These are phyloP conservation scores for Augochlorella aurata DNA, from an alignment of 2,888 invertebrate genomes.

Conservation along the genomic window DNA sequence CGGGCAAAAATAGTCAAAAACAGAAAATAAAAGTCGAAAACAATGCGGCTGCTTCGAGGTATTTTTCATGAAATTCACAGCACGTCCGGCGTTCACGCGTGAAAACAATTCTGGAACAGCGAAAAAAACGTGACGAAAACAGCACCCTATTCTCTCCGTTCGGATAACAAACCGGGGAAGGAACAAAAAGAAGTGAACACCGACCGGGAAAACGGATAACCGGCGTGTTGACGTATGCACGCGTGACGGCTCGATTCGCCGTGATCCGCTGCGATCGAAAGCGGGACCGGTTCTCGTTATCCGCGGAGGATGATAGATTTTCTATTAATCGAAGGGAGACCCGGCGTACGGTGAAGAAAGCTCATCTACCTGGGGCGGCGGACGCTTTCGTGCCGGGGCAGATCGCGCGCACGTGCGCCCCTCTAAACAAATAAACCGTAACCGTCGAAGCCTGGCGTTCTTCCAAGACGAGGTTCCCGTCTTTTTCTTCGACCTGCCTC, in stretches of 20 bases:
- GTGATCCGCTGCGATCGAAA: not conserved
- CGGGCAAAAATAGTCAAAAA: not conserved
- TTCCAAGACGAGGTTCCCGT: slow-evolving; percentile 39
- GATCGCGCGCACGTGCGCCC: slow-evolving; percentile 40
- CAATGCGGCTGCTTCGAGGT: slow-evolving; percentile 51
- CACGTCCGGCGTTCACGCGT: slow-evolving; percentile 32
- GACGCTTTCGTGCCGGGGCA: slow-evolving; percentile 12
- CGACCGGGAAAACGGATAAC: slow-evolving; percentile 16
- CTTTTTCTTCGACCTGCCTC: not conserved
- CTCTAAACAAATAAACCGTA: slow-evolving; percentile 53
- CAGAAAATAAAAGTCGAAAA: slow-evolving; percentile 33
- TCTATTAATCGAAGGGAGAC: slow-evolving; percentile 10
- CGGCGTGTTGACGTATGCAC: slow-evolving; percentile 10
- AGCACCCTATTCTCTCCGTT: not conserved
- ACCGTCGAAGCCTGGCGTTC: slow-evolving; percentile 52
- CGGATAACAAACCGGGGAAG: not conserved
- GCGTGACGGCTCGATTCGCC: not conserved
- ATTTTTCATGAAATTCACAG: slow-evolving; percentile 58
- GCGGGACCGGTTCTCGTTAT: not conserved
- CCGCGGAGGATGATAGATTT: slow-evolving; percentile 20
- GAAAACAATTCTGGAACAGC: slow-evolving; percentile 56
- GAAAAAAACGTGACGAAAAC: slow-evolving; percentile 37
- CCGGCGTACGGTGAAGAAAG: slow-evolving; percentile 15
- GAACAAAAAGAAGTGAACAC: not conserved
- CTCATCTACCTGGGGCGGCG: slow-evolving; percentile 25